phyloP scores from a whole-genome alignment of 1,140 invertebrate genomes.

The Drosophila murphyi region DNA sequence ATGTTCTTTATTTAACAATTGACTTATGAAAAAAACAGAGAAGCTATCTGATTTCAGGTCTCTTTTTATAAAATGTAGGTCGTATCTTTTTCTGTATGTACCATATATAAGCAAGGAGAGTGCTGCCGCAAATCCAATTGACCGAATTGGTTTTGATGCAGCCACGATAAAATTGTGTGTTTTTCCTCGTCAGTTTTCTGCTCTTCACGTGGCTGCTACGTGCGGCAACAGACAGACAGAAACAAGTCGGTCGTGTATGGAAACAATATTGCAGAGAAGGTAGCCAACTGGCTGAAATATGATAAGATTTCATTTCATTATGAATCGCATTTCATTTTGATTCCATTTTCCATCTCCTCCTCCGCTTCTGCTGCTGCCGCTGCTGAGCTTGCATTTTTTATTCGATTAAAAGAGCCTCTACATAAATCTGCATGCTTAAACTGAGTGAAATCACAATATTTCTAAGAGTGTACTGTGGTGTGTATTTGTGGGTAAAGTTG shows the following conservation, averaged over 20 bases:
- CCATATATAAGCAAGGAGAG: conserved; percentile 4
- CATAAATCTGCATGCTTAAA: conserved; percentile 1
- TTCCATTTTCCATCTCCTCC: conserved; percentile 7
- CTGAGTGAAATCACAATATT: background rate
- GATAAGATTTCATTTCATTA: conserved; percentile 75
- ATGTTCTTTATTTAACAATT: too few species aligned
- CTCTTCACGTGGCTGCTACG: conserved; percentile 1
- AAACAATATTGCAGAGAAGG: conserved; percentile 61
- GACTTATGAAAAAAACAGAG: too few species aligned
- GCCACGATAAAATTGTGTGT: conserved; percentile 12
- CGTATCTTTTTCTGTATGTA: background rate
- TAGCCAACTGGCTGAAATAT: conserved; percentile 62
- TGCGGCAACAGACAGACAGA: background rate
- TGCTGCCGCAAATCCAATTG: conserved; percentile 46
- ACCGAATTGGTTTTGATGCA: conserved; percentile 28
- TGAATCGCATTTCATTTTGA: conserved; percentile 50
- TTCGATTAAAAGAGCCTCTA: conserved; percentile 2
- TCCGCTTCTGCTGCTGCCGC: background rate
- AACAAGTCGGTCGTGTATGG: background rate
- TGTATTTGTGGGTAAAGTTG: too few species aligned
- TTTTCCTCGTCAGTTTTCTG: conserved; percentile 1
- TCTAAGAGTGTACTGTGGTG: too few species aligned
- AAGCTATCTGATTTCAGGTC: too few species aligned
- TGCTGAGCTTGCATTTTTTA: conserved; percentile 9
- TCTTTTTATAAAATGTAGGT: too few species aligned